These are phyloP conservation scores for Anoplopoma fimbria DNA, from an alignment of 2,113 vertebrate genomes.

Conservation along the genomic window DNA sequence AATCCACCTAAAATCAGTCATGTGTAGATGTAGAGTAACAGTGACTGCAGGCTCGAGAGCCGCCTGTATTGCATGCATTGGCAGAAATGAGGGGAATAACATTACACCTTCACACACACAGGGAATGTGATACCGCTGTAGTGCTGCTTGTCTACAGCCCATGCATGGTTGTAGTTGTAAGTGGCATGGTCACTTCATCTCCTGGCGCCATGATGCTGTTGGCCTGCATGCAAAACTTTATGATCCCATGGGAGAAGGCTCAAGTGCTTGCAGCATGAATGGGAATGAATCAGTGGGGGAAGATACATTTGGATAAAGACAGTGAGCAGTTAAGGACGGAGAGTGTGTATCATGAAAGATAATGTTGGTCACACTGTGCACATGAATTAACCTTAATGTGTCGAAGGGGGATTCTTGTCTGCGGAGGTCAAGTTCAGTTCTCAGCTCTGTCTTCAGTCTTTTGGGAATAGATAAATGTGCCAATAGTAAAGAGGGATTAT, in stretches of 20 bases:
- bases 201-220: conserved; percentile 52
- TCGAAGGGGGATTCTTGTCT: conserved; percentile 5
- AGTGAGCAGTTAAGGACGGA: not conserved
- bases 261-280: not conserved
- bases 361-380: conserved; percentile 13
- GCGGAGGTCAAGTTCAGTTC: conserved; percentile 42
- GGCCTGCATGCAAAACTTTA: conserved; percentile 63
- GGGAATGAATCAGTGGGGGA: not conserved
- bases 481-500: not conserved
- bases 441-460: not conserved
- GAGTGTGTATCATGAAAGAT: conserved; percentile 9
- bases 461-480: conserved; percentile 10
- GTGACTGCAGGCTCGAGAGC: conserved; percentile 15
- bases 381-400: conserved; percentile 42
- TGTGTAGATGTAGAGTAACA: conserved; percentile 2
- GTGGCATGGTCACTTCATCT: conserved; percentile 60
- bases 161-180: conserved; percentile 67
- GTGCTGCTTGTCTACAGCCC: conserved; percentile 58
- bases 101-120: conserved; percentile 60
- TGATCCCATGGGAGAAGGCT: conserved; percentile 16
- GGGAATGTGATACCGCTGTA: conserved; percentile 67
- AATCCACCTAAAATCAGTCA: not conserved
- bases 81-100: conserved; percentile 57
- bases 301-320: conserved; percentile 13
- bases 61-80: conserved; percentile 55